Evolutionary conservation across 1,140 invertebrate species (phyloP).

Genomic region (Lutraria rhynchaena): DNA sequence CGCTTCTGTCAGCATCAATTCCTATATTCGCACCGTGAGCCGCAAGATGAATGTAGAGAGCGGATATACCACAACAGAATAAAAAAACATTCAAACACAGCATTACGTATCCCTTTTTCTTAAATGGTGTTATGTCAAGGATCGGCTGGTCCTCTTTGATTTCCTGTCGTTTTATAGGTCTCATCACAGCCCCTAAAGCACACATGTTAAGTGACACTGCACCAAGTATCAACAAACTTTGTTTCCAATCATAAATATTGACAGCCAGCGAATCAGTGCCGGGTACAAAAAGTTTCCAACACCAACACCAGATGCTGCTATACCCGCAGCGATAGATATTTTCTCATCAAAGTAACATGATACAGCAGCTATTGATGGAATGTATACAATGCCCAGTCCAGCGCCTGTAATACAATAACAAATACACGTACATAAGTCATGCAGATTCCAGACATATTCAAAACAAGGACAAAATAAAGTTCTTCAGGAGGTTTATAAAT

Average conservation of each 20-base stretch:
- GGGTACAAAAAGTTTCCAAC: conserved; percentile 91
- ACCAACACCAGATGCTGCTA: conserved; percentile 94
- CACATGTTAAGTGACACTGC: conserved; percentile 63
- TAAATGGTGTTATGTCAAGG: conserved; percentile 60
- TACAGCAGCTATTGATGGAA: conserved; percentile 92
- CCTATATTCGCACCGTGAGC: conserved; percentile 55
- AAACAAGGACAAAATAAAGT: too few species aligned
- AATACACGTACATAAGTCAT: too few species aligned
- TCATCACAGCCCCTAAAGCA: conserved; percentile 60
- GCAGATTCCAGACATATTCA: too few species aligned
- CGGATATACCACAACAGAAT: conserved; percentile 65
- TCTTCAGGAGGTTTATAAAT: too few species aligned
- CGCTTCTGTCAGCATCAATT: conserved; percentile 72
- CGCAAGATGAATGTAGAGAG: conserved; percentile 63
- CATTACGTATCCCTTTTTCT: conserved; percentile 59
- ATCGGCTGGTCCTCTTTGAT: conserved; percentile 45
- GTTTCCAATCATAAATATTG: conserved; percentile 87
- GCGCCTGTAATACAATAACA: conserved; percentile 86
- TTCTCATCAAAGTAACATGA: conserved; percentile 95
- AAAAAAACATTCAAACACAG: conserved; percentile 63
- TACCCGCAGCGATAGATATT: conserved; percentile 93
- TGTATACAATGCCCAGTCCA: conserved; percentile 93
- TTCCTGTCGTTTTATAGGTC: conserved; percentile 39
- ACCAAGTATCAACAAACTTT: conserved; percentile 83
- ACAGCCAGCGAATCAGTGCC: conserved; percentile 86